Base-by-base conservation (phyloP, 2,113 vertebrate genomes). In the Tychaedon coryphoeus region DNA sequence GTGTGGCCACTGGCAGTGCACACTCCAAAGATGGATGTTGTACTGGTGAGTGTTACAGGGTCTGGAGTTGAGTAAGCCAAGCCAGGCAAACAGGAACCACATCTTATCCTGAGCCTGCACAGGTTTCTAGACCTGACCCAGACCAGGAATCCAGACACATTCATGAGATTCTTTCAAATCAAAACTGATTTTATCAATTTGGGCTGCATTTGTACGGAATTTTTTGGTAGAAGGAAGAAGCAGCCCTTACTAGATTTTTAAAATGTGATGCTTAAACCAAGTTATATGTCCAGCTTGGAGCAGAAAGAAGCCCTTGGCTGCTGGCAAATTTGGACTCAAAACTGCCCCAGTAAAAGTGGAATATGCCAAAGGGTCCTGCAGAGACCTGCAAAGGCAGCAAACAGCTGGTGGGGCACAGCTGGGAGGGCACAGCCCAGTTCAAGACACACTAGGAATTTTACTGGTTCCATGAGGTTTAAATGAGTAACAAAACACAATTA, bases 271-370 rank as follows among this genome's bases (percentile, higher is more conserved):
- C 6, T 2, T 8, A 17, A 33, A 43, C 40, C 53, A 88, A 85
- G 5, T 36, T n/a, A 12, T 0, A 19, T 8, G 22, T 74, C 17
- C 61, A 88, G 36, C 51, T 57, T 0, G 0, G n/a, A 66, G 54
- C 65, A 58, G 43, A 93, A 77, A 12, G 24, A 17, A 80, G 18
- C 20, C 60, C 22, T 19, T 8, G 36, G 64, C 50, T 70, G 22
- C 60, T 88, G 51, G 40, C 11, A 69, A 65, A 58, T 20, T 42
- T 56, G 47, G 25, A 19, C 25, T 82, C 53, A 40, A 40, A 90
- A 36, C 6, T 57, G 10, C 12, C 42, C 70, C 60, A 93, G 56
- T 4, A 34, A 4, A 70, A 77, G 26, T 12, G 17, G 50, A 56
- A 77, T 11, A 7, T 12, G 26, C 26, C 4, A 2, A 43, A 51